These are phyloP conservation scores for Hyalella azteca DNA, from an alignment of 2,888 invertebrate genomes.

Conservation along the genomic window DNA sequence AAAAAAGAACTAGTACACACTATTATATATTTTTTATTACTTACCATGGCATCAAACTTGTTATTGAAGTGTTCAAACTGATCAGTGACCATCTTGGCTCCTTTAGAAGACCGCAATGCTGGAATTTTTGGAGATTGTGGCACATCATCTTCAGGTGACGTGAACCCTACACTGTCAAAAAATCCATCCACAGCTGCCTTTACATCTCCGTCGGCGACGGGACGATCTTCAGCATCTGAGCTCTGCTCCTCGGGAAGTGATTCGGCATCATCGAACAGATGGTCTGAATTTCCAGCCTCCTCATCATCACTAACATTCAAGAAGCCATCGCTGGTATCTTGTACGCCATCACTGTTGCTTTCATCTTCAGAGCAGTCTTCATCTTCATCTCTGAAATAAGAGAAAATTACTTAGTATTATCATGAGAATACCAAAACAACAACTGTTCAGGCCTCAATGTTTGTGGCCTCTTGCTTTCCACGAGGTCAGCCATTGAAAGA, in stretches of 20 bases:
- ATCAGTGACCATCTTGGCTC: neutral
- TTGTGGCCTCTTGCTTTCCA: too few species aligned
- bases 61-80: neutral
- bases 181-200: neutral
- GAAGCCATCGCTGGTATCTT: slow-evolving; percentile 45
- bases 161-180: neutral
- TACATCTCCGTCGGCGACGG: neutral
- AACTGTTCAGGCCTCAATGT: too few species aligned
- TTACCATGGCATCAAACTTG: slow-evolving; percentile 14
- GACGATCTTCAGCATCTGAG: neutral
- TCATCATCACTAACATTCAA: slow-evolving; percentile 61
- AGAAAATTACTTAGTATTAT: too few species aligned
- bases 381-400: slow-evolving; percentile 8
- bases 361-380: slow-evolving; percentile 25
- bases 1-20: too few species aligned
- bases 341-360: slow-evolving; percentile 38
- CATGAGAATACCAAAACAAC: too few species aligned
- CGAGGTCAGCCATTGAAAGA: too few species aligned
- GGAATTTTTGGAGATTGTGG: neutral
- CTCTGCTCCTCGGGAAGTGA: neutral
- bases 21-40: neutral
- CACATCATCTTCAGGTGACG: slow-evolving; percentile 70
- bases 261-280: neutral
- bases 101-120: neutral
- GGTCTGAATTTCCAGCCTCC: slow-evolving; percentile 66